Evolutionary conservation across 2,888 invertebrate genomes (phyloP).

Genomic region (Balanococcus diminutus): DNA sequence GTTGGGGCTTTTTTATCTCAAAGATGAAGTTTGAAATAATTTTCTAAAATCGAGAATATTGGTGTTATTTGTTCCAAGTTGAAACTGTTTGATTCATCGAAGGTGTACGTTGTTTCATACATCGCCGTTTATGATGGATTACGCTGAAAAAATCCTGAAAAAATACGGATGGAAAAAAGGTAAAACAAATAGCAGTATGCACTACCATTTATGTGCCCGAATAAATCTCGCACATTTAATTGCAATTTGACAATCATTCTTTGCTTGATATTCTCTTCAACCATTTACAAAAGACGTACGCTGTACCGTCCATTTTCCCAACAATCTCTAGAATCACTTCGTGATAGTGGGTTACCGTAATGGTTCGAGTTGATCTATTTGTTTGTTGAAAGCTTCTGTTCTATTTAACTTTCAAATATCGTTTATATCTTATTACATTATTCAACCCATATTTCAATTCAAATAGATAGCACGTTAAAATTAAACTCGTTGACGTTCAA

Average conservation of each 20-base stretch:
- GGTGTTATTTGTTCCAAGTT: constrained; percentile 20
- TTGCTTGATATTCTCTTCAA: neutral
- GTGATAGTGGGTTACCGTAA: neutral
- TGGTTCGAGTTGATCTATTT: neutral
- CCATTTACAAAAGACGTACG: neutral
- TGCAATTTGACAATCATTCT: neutral
- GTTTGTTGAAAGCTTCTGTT: neutral
- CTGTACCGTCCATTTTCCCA: neutral
- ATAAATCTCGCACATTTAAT: neutral
- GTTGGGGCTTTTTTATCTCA: no score
- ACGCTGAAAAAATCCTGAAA: constrained; percentile 56
- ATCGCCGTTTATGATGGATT: constrained; percentile 52
- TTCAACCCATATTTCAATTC: neutral
- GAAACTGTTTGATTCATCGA: constrained; percentile 34
- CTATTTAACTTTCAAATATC: neutral
- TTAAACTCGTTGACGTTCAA: neutral
- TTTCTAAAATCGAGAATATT: constrained; percentile 12
- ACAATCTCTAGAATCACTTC: neutral
- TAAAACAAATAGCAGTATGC: constrained; percentile 49
- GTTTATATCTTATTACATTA: neutral
- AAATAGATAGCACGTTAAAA: neutral
- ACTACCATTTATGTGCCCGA: neutral
- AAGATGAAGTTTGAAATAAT: neutral
- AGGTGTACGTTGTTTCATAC: constrained; percentile 10
- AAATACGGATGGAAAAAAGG: constrained; percentile 57